Percentiles rank a stretch among this genome's conserved stretches.
These are phyloP conservation scores for Trachelipus rathkii DNA, from an alignment of 1,140 invertebrate genomes.

Conservation along the genomic window DNA sequence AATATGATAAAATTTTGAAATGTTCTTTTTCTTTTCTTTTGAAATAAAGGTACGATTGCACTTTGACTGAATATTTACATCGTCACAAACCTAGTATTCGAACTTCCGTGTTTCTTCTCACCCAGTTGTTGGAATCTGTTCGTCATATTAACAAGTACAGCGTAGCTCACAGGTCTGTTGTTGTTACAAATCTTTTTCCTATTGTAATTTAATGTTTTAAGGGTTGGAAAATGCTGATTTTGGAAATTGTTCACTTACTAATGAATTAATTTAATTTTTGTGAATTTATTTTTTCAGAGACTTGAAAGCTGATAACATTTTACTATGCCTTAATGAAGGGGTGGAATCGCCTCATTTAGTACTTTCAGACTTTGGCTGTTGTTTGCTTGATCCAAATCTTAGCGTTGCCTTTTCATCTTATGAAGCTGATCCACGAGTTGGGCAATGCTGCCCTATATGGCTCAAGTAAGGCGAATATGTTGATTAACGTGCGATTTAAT, in stretches of 20 bases:
- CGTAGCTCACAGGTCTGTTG: slow-evolving; percentile 50
- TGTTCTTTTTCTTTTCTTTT: slow-evolving; percentile 11
- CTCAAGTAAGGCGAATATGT: slow-evolving; percentile 60
- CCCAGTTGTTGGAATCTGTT: slow-evolving; percentile 74
- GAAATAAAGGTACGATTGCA: slow-evolving; percentile 61
- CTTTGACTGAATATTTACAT: slow-evolving; percentile 62
- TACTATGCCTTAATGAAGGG: slow-evolving; percentile 64
- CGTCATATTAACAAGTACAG: slow-evolving; percentile 52
- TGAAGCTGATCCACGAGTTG: slow-evolving; percentile 66
- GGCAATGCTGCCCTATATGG: slow-evolving; percentile 79
- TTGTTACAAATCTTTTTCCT: too few species aligned
- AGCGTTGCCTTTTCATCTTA: slow-evolving; percentile 64
- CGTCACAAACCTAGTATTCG: slow-evolving; percentile 53
- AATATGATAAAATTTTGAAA: too few species aligned
- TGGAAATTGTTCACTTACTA: too few species aligned
- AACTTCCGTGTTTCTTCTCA: slow-evolving; percentile 62
- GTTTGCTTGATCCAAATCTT: slow-evolving; percentile 63
- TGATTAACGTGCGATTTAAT: too few species aligned
- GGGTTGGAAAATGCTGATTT: too few species aligned
- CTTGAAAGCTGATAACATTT: slow-evolving; percentile 83
- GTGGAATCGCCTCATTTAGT: slow-evolving; percentile 64
- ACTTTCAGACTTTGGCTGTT: slow-evolving; percentile 83
- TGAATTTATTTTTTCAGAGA: slow-evolving; percentile 61
- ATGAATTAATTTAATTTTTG: too few species aligned
- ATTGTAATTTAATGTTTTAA: too few species aligned